Conservation (phyloP, 2,113 vertebrate species). For the Istiophorus platypterus region DNA sequence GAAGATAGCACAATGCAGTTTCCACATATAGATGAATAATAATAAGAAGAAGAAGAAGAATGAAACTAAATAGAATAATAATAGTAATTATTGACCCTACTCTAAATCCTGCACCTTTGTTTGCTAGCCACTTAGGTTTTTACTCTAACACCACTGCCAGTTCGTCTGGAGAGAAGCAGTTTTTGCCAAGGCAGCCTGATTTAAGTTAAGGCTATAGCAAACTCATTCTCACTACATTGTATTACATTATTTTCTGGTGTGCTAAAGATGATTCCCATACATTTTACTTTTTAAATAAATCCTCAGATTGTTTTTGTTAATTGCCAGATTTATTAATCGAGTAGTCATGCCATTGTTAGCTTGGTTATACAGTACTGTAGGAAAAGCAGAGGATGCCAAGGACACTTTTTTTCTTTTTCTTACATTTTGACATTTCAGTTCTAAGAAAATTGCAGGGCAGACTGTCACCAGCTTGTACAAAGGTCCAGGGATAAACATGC, state of each 20-base stretch:
- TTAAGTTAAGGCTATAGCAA: neutral
- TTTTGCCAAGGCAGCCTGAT: neutral
- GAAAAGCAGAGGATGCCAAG: neutral
- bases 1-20: too few species aligned
- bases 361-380: neutral
- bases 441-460: slow-evolving; percentile 10
- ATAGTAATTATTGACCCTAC: too few species aligned
- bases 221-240: neutral
- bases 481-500: slow-evolving; percentile 30
- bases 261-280: neutral
- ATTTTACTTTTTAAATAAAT: neutral
- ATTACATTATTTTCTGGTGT: too few species aligned
- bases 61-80: too few species aligned
- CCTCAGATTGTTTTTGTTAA: neutral
- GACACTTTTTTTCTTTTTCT: too few species aligned
- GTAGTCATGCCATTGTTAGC: neutral
- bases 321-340: too few species aligned
- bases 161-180: too few species aligned
- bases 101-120: too few species aligned
- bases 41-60: too few species aligned
- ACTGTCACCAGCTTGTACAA: neutral
- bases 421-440: slow-evolving; percentile 19
- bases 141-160: too few species aligned
- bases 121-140: too few species aligned
- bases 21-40: too few species aligned